Base-by-base conservation (phyloP, 2,797 vertebrate species). In the Synaphobranchus kaupii region DNA sequence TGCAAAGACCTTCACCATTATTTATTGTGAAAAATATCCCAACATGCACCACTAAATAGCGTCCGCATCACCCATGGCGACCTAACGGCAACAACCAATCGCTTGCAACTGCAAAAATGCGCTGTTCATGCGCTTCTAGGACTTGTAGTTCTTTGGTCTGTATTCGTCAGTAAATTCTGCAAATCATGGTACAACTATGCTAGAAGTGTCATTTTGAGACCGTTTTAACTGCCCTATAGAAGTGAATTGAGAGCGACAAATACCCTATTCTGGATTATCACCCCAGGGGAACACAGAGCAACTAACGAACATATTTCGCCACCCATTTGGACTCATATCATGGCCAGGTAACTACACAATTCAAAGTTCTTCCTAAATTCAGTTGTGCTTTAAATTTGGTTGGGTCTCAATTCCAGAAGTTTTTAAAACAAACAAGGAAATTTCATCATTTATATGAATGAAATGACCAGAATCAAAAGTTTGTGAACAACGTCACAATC, bases 11-110 rank as follows among this genome's bases (percentile, higher is more conserved):
- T 87, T 85, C 50, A 7, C 88, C 87, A 87, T 48, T 87, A 60
- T 58, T 90, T 89, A 80, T 88, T 85, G 63, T 68, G 3, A 15
- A 56, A 22, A 34, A 10, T 89, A 81, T 93, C 94, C 94, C 94
- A 93, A 86, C 92, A 94, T 93, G 89, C 94, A 84, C 90, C 91
- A 86, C 91, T 90, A 82, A 22, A 10, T 89, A 92, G 95, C 95
- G 93, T 96, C 94, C 88, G 52, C 78, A 73, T 89, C 86, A 91
- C 91, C 91, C 89, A 50, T 88, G 50, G 92, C 92, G 94, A 91
- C 91, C 84, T 31, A 50, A 83, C 80, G 3, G 56, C 7, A 50
- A 66, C 80, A 83, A 47, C 88, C 88, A 88, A 88, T 88, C 63
- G 68, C n/a, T 48, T 85, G 20, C 84, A 4, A 86, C 56, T n/a